A percentile compares a stretch with the other conserved stretches of the same genome.
phyloP scores from a whole-genome alignment of 1,140 invertebrate species.

The Oreohelix idahoensis region DNA sequence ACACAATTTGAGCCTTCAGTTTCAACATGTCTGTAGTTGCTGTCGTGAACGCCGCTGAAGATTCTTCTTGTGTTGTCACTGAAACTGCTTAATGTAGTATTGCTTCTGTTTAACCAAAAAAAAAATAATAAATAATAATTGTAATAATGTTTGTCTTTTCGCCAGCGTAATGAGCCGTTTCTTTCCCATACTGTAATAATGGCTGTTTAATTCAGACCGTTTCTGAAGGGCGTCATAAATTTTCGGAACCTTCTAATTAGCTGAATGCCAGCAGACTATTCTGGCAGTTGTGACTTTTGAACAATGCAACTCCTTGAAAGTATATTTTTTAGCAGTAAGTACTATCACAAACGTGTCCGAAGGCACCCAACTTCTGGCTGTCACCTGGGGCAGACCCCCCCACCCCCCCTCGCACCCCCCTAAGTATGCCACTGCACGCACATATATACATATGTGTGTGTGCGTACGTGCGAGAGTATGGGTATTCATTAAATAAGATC shows the following conservation, averaged over 20 bases:
- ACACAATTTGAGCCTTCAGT: too few species aligned
- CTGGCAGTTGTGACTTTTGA: background rate
- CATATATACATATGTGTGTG: too few species aligned
- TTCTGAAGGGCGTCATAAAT: background rate
- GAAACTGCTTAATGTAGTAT: background rate
- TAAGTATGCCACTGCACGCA: too few species aligned
- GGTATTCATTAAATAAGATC: too few species aligned
- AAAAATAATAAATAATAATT: too few species aligned
- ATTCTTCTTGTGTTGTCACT: background rate
- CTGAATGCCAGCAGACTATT: background rate
- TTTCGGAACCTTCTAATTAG: background rate
- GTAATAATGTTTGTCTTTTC: background rate
- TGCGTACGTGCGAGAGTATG: too few species aligned
- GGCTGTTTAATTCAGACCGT: background rate
- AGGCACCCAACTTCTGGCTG: too few species aligned
- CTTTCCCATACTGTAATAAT: background rate
- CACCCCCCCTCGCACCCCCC: too few species aligned
- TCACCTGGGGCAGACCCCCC: too few species aligned
- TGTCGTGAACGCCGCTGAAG: background rate
- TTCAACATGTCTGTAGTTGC: too few species aligned
- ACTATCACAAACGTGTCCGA: too few species aligned
- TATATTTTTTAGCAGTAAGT: too few species aligned
- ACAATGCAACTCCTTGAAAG: background rate
- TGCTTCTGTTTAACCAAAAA: background rate
- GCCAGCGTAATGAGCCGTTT: background rate